Percentiles rank a stretch among this genome's conserved stretches.
Evolutionary conservation across 2,888 invertebrate species (phyloP).

Genomic region (Eupithecia insigniata): DNA sequence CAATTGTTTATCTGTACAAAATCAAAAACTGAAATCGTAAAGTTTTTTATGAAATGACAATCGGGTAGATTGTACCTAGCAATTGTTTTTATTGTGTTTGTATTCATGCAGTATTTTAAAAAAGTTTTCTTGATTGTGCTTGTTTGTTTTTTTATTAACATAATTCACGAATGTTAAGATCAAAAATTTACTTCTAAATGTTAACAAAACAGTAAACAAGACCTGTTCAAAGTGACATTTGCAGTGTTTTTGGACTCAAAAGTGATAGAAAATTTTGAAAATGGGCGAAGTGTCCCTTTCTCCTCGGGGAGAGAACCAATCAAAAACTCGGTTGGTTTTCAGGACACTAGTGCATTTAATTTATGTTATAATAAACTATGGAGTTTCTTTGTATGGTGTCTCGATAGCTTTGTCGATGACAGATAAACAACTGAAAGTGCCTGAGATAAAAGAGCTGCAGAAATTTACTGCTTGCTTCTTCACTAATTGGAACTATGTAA

Average conservation of each 20-base stretch:
- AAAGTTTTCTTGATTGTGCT: neutral
- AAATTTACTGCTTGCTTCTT: slow-evolving; percentile 53
- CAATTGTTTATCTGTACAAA: neutral
- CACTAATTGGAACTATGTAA: slow-evolving; percentile 66
- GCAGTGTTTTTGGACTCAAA: neutral
- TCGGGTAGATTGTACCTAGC: neutral
- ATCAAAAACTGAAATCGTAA: neutral
- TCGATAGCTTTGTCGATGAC: slow-evolving; percentile 33
- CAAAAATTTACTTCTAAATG: neutral
- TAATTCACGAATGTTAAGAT: neutral
- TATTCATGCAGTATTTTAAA: neutral
- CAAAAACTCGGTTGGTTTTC: slow-evolving; percentile 19
- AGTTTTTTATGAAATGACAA: neutral
- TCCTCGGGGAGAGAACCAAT: slow-evolving; percentile 19
- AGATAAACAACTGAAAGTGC: slow-evolving; percentile 43
- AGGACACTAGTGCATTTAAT: slow-evolving; percentile 37
- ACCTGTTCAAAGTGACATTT: neutral
- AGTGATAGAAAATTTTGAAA: slow-evolving; percentile 26
- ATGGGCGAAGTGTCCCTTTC: slow-evolving; percentile 49
- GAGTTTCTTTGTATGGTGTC: slow-evolving; percentile 32
- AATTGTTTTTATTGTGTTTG: neutral
- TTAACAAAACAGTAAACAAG: neutral
- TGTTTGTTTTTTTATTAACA: neutral
- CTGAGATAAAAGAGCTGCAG: slow-evolving; percentile 46
- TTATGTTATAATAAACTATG: slow-evolving; percentile 30